Percentiles rank a stretch among this genome's conserved stretches.
Conservation (phyloP, 2,113 vertebrate species). For the Camelus bactrianus region DNA sequence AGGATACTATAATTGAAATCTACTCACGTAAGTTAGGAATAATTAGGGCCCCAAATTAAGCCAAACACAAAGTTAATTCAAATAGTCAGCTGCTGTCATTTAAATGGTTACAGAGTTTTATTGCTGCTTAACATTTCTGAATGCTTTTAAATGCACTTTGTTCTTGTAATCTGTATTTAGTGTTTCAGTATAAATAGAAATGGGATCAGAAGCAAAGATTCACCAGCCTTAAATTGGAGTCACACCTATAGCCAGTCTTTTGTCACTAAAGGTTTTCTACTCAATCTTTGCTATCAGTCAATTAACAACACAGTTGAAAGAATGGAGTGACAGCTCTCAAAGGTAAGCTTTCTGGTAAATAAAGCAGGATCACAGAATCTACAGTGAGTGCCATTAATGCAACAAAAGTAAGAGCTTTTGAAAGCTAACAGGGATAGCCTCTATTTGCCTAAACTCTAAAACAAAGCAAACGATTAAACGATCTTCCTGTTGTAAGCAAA, state of each 20-base stretch:
- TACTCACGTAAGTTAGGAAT: constrained; percentile 91
- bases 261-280: constrained; percentile 87
- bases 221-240: constrained; percentile 81
- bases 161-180: constrained; percentile 78
- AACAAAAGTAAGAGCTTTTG: constrained; percentile 67
- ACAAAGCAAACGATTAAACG: constrained; percentile 78
- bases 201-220: constrained; percentile 86
- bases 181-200: constrained; percentile 70
- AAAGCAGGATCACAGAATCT: constrained; percentile 80
- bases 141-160: constrained; percentile 89
- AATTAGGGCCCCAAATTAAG: constrained; percentile 92
- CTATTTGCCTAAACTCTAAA: constrained; percentile 81
- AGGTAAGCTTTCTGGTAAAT: constrained; percentile 84
- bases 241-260: constrained; percentile 82
- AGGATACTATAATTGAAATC: constrained; percentile 91
- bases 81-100: constrained; percentile 89
- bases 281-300: constrained; percentile 86
- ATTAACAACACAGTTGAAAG: constrained; percentile 87
- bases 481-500: constrained; percentile 57
- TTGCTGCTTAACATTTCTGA: constrained; percentile 87
- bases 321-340: constrained; percentile 85
- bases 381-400: constrained; percentile 82
- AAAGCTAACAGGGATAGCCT: constrained; percentile 81
- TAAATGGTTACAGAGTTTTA: constrained; percentile 86
- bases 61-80: constrained; percentile 90